These are phyloP conservation scores for Drosophila rufa DNA, from an alignment of 1,140 invertebrate species.

Conservation along the genomic window DNA sequence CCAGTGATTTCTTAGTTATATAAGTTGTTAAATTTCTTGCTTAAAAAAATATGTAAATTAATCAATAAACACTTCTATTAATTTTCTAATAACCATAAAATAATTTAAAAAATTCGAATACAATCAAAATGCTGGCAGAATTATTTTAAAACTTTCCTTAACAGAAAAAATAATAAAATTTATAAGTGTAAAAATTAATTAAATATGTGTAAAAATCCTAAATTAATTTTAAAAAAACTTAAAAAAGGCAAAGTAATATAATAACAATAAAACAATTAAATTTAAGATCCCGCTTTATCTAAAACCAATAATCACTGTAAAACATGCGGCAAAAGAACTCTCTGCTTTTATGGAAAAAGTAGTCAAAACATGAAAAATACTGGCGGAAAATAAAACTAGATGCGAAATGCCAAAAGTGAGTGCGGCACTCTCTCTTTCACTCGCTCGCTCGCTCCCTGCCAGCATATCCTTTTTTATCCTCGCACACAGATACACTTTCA, in stretches of 20 bases:
- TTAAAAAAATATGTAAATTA: not conserved
- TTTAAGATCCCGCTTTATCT: not conserved
- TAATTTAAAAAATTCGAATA: not conserved
- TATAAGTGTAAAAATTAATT: too few species aligned
- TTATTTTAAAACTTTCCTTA: not conserved
- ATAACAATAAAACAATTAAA: not conserved
- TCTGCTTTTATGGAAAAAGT: conserved; percentile 29
- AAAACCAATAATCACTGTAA: conserved; percentile 6
- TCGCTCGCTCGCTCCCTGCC: not conserved
- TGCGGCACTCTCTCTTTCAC: conserved; percentile 32
- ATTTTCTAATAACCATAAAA: not conserved
- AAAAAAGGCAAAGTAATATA: not conserved
- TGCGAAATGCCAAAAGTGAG: conserved; percentile 71
- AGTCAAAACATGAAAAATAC: conserved; percentile 42
- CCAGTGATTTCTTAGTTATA: not conserved
- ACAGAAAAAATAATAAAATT: too few species aligned
- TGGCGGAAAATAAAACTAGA: conserved; percentile 55
- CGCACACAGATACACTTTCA: conserved; percentile 43
- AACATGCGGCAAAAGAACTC: conserved; percentile 20
- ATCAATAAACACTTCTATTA: too few species aligned
- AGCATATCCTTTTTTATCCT: conserved; percentile 17
- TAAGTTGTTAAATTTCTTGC: not conserved
- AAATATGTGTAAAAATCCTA: too few species aligned
- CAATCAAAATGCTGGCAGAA: too few species aligned
- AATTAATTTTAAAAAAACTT: not conserved